Conservation (phyloP, 2,888 invertebrate genomes). For the Shargacucullia verbasci region DNA sequence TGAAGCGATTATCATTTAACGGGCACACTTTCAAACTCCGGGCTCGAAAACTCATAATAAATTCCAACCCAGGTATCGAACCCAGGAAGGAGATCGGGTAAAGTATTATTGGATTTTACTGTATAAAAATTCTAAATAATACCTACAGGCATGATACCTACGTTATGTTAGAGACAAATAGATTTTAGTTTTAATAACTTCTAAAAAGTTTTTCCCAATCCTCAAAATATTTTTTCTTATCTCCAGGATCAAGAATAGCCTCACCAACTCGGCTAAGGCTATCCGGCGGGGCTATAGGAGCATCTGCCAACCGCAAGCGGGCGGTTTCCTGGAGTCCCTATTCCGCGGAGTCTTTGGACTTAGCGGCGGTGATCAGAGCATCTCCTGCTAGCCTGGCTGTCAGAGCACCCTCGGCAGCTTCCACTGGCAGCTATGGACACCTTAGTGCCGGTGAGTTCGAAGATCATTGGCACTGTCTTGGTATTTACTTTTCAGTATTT, state of each 20-base stretch:
- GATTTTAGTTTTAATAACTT: no score
- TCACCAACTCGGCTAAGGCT: slow-evolving; percentile 83
- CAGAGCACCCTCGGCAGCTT: slow-evolving; percentile 93
- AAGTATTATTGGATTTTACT: no score
- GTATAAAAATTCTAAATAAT: no score
- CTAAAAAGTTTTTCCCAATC: no score
- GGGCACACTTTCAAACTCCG: no score
- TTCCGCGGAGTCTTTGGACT: slow-evolving; percentile 96
- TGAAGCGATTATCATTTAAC: no score
- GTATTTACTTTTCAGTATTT: slow-evolving; percentile 42
- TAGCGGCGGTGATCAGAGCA: slow-evolving; percentile 98
- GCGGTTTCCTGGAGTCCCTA: slow-evolving; percentile 98
- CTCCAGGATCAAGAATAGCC: slow-evolving; percentile 85
- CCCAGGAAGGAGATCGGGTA: no score
- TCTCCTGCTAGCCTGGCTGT: slow-evolving; percentile 98
- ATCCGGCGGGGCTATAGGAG: slow-evolving; percentile 84
- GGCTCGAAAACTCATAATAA: no score
- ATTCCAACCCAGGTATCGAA: no score
- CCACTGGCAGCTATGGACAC: slow-evolving; percentile 98
- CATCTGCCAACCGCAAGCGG: slow-evolving; percentile 94
- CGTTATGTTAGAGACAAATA: no score
- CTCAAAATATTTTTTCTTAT: background rate
- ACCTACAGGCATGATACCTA: no score
- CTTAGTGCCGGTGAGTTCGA: slow-evolving; percentile 94
- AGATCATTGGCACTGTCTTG: slow-evolving; percentile 44